Conservation (phyloP, 2,888 invertebrate species). For the Octonoba sinensis region DNA sequence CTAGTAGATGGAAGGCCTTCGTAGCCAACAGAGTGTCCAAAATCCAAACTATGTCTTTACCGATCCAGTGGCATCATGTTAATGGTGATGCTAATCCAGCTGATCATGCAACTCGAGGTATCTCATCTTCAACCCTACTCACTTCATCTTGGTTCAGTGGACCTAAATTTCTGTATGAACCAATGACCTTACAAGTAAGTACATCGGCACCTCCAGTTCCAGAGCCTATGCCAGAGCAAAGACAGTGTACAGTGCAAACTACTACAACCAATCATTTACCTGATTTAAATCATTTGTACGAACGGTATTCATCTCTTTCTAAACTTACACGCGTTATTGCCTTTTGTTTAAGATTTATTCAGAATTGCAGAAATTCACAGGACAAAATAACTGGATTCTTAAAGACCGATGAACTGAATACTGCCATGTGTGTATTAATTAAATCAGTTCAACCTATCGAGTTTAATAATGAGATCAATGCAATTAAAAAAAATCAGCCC, state of each 20-base stretch:
- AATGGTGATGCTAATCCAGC: slow-evolving; percentile 67
- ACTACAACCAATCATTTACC: not conserved
- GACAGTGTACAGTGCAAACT: not conserved
- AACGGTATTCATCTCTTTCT: too few species aligned
- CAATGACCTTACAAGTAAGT: slow-evolving; percentile 1
- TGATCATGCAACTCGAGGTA: slow-evolving; percentile 67
- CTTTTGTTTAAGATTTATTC: not conserved
- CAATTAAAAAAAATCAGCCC: not conserved
- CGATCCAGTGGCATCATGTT: slow-evolving; percentile 9
- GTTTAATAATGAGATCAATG: slow-evolving; percentile 10
- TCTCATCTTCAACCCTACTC: slow-evolving; percentile 49
- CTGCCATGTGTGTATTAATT: not conserved
- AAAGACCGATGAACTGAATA: not conserved
- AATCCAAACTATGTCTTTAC: slow-evolving; percentile 65
- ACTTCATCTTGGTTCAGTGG: slow-evolving; percentile 67
- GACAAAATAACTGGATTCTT: not conserved
- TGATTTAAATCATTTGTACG: too few species aligned
- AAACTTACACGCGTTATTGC: slow-evolving; percentile 1
- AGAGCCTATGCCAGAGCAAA: slow-evolving; percentile 15
- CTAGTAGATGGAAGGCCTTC: slow-evolving; percentile 65
- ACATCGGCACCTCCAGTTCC: not conserved
- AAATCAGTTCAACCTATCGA: slow-evolving; percentile 1
- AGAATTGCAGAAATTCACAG: not conserved
- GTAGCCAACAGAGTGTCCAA: slow-evolving; percentile 66
- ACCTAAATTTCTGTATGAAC: slow-evolving; percentile 47